Evolutionary conservation across 2,888 invertebrate genomes (phyloP).

Genomic region (Agonopterix heracliana): DNA sequence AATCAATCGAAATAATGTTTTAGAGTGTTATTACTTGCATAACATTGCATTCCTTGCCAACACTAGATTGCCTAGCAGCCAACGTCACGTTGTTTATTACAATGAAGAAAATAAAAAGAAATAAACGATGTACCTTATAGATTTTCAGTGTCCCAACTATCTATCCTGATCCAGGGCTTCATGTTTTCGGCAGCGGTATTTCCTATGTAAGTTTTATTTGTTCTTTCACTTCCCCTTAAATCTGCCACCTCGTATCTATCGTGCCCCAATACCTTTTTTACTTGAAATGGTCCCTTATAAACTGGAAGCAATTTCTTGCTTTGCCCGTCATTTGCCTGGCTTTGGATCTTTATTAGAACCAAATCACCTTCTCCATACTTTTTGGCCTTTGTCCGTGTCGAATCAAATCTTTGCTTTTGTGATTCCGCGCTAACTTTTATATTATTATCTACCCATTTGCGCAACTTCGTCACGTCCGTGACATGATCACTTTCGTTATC

Average conservation of each 20-base stretch:
- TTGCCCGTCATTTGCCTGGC: slow-evolving; percentile 12
- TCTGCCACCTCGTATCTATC: slow-evolving; percentile 12
- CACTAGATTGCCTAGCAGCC: too few relatives aligned
- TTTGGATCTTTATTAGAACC: slow-evolving; percentile 13
- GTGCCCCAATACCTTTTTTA: slow-evolving; percentile 5
- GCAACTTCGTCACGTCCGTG: slow-evolving; percentile 12
- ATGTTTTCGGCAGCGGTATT: too few relatives aligned
- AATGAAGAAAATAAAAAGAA: too few relatives aligned
- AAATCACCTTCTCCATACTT: slow-evolving; percentile 11
- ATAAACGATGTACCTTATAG: too few relatives aligned
- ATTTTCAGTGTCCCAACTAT: too few relatives aligned
- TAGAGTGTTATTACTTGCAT: too few relatives aligned
- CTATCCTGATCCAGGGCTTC: too few relatives aligned
- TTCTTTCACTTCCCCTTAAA: slow-evolving; percentile 10
- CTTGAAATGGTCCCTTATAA: slow-evolving; percentile 14
- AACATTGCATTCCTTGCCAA: too few relatives aligned
- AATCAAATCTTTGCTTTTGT: slow-evolving; percentile 18
- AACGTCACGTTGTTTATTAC: too few relatives aligned
- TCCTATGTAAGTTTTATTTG: slow-evolving; percentile 8
- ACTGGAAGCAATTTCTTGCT: slow-evolving; percentile 12
- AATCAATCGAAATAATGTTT: too few relatives aligned
- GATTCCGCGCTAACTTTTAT: slow-evolving; percentile 22
- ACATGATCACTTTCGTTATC: slow-evolving; percentile 4
- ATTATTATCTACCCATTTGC: slow-evolving; percentile 25
- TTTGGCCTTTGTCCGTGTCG: background rate